A percentile compares a stretch with the other conserved stretches of the same genome.
These are phyloP conservation scores for Tetraodon nigroviridis DNA, from an alignment of 2,113 vertebrate species.

Conservation along the genomic window DNA sequence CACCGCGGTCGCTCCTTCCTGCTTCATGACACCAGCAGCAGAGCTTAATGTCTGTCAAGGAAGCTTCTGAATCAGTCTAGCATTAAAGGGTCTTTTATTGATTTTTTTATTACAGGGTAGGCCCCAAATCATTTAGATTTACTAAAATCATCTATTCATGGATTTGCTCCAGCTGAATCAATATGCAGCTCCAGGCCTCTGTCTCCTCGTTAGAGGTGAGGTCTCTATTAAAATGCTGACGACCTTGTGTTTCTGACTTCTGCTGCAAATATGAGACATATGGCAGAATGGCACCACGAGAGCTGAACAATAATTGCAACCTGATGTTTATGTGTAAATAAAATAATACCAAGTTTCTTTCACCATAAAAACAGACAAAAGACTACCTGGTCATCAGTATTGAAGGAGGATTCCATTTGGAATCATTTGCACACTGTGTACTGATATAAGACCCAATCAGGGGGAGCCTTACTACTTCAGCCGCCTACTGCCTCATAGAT, in stretches of 20 bases:
- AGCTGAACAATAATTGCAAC: too few relatives aligned
- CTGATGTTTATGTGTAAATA: too few relatives aligned
- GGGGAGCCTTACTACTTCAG: too few relatives aligned
- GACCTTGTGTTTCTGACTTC: neutral
- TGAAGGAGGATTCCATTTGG: too few relatives aligned
- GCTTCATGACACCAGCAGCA: constrained; percentile 49
- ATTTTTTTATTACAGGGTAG: neutral
- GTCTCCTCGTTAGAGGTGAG: neutral
- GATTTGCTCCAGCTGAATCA: neutral
- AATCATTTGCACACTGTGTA: too few relatives aligned
- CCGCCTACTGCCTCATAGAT: too few relatives aligned
- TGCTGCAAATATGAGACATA: too few relatives aligned
- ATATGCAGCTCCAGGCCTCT: neutral
- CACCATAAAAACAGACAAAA: too few relatives aligned
- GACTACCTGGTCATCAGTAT: too few relatives aligned
- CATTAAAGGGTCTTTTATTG: neutral
- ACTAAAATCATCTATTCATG: neutral
- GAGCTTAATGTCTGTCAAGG: neutral
- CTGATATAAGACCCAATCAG: too few relatives aligned
- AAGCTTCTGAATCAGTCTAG: neutral
- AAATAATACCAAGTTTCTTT: too few relatives aligned
- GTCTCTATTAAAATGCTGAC: neutral
- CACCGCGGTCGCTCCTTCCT: constrained; percentile 40
- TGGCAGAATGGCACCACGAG: too few relatives aligned
- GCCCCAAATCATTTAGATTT: neutral